phyloP scores from a whole-genome alignment of 2,113 vertebrate species.

The Mionectes macconnelli region DNA sequence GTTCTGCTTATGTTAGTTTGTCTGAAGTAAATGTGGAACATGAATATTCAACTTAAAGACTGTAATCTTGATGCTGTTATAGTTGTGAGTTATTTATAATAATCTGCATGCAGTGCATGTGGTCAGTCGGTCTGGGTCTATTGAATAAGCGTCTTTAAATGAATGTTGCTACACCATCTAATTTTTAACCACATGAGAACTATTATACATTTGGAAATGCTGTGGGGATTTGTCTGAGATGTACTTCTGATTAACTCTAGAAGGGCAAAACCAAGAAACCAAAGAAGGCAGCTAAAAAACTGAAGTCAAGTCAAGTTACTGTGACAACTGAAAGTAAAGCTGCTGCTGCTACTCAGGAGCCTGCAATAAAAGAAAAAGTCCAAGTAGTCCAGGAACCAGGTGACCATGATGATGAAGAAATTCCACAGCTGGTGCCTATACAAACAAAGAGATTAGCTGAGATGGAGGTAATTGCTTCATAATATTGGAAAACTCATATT shows the following conservation, averaged over 20 bases:
- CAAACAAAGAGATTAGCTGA: not conserved
- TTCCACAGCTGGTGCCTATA: slow-evolving; percentile 70
- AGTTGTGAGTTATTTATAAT: not conserved
- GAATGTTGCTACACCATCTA: not conserved
- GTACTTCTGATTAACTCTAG: not conserved
- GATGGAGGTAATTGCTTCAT: slow-evolving; percentile 7
- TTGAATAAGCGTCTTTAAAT: not conserved
- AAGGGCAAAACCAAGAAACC: not conserved
- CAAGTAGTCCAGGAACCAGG: not conserved
- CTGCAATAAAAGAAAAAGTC: not conserved
- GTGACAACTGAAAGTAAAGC: not conserved
- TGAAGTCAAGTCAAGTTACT: not conserved
- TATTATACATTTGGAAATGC: not conserved
- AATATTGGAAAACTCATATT: not conserved
- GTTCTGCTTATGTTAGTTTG: not conserved
- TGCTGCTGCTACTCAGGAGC: not conserved
- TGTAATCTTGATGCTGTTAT: not conserved
- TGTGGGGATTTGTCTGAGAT: not conserved
- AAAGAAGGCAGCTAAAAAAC: not conserved
- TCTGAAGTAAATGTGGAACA: not conserved
- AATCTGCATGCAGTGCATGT: not conserved
- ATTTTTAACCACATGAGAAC: not conserved
- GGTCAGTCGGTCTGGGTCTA: not conserved
- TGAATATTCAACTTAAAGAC: not conserved
- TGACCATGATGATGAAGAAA: slow-evolving; percentile 13